Evolutionary conservation across 2,797 vertebrate genomes (phyloP), one percentile per base, ranked within the genome.

Genomic region (Sebastes diaconus): DNA sequence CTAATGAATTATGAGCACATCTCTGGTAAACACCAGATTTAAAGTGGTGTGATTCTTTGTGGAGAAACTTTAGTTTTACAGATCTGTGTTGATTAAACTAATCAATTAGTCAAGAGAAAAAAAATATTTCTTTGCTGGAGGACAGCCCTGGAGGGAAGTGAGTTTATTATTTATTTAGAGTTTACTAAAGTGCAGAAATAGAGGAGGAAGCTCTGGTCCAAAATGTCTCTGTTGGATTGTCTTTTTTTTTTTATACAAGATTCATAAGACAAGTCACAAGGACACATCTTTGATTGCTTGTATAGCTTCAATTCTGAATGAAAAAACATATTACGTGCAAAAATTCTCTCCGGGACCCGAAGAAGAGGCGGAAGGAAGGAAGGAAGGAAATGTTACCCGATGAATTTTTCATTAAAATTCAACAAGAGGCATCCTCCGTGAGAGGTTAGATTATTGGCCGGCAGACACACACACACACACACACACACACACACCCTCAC

Each of bases 391-490:
- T 84, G 85, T 87, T 90, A 84, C 76, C 77, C 83, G 71, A 79
- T 75, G 68, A 83, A 20, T 66, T 84, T 88, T 79, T 78, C 90
- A 93, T 94, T 93, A 89, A 90, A 88, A 94, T 93, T 94, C 94
- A 90, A 75, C 87, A 90, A 86, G 88, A 92, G 84, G 79, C 88
- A 79, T 85, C 86, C 86, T 92, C 87, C 88, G 91, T 93, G 92
- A 94, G 92, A 92, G 92, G 92, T 93, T 92, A 91, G 89, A 92
- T 93, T 94, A 93, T 92, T 93, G 92, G 92, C 88, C 91, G 87
- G 79, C 79, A 87, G 77, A 67, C 73, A 39, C 75, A 20, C 66
- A 16, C 74, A 52, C 77, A 34, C 77, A 18, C 70, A 9, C 83
- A 5, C 75, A 9, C 54, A 13, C 34, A 4, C 75, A 13, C 54